Conservation (phyloP, 2,797 vertebrate genomes). For the Cossypha polioptera region DNA sequence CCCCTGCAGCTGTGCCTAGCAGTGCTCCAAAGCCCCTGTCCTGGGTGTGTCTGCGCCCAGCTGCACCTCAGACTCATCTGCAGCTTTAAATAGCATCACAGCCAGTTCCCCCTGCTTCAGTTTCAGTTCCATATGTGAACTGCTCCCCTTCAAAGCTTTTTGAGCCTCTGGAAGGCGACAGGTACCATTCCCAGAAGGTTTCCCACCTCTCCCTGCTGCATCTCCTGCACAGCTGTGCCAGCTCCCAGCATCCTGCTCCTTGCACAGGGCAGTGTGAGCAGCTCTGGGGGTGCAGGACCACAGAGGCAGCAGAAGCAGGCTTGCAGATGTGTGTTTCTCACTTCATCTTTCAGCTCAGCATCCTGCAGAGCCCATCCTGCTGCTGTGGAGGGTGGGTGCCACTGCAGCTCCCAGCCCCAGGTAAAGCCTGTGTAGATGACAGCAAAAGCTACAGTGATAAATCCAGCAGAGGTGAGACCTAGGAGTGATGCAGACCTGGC, state of each 20-base stretch:
- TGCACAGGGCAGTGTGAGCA: background rate
- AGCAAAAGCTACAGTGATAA: background rate
- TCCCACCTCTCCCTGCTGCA: background rate
- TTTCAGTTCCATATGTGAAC: background rate
- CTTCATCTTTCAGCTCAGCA: background rate
- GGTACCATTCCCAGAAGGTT: rapidly evolving
- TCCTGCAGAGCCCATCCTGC: background rate
- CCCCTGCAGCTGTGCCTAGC: background rate
- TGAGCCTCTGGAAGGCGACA: rapidly evolving
- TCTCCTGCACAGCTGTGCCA: too few species aligned
- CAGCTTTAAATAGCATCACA: slow-evolving; percentile 11
- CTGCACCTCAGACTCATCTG: background rate
- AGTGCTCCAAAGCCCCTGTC: background rate
- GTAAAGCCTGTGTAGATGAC: rapidly evolving
- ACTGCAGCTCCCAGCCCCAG: background rate
- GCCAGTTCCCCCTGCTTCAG: background rate
- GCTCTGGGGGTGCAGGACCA: rapidly evolving
- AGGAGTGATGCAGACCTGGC: background rate
- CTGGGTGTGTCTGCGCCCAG: background rate
- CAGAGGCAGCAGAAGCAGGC: background rate
- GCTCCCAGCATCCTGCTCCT: background rate
- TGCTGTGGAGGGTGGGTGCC: background rate
- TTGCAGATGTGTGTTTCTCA: background rate
- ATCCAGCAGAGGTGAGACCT: background rate
- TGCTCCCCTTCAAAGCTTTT: background rate